Percentiles rank a stretch among this genome's conserved stretches.
Conservation (phyloP, 2,888 invertebrate genomes). For the Dinocampus coccinellae region DNA sequence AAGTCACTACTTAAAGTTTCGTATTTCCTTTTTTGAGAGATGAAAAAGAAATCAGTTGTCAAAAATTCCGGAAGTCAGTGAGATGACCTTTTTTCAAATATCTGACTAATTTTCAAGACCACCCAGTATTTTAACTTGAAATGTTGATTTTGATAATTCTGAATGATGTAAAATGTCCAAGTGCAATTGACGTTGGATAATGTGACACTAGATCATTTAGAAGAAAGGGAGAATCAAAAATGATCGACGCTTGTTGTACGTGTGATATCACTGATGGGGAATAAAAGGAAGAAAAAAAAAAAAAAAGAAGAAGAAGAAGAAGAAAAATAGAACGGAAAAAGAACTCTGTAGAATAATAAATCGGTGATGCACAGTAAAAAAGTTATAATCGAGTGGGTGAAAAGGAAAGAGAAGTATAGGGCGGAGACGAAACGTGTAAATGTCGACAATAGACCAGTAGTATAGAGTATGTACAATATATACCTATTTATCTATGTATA, state of each 20-base stretch:
- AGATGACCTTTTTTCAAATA: not conserved
- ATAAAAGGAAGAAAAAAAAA: not conserved
- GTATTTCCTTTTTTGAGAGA: not conserved
- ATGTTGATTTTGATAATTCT: no score
- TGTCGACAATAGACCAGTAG: not conserved
- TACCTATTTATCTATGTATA: not conserved
- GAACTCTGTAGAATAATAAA: conserved; percentile 1
- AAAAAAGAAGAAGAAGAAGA: not conserved
- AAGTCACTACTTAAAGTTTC: not conserved
- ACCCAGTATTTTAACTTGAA: no score
- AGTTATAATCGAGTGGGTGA: not conserved
- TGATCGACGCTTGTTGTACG: conserved; percentile 9
- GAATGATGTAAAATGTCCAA: not conserved
- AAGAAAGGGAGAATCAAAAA: not conserved
- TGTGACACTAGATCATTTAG: not conserved
- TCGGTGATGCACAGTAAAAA: not conserved
- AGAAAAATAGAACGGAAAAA: not conserved
- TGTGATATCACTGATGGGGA: not conserved
- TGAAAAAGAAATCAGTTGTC: not conserved
- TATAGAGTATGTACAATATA: not conserved
- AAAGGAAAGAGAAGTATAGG: not conserved
- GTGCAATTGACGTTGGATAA: conserved; percentile 2
- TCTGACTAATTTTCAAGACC: not conserved
- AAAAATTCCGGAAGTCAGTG: not conserved
- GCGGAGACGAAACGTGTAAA: conserved; percentile 3